phyloP scores from a whole-genome alignment of 2,113 vertebrate genomes.

The Neodon shergylaensis region DNA sequence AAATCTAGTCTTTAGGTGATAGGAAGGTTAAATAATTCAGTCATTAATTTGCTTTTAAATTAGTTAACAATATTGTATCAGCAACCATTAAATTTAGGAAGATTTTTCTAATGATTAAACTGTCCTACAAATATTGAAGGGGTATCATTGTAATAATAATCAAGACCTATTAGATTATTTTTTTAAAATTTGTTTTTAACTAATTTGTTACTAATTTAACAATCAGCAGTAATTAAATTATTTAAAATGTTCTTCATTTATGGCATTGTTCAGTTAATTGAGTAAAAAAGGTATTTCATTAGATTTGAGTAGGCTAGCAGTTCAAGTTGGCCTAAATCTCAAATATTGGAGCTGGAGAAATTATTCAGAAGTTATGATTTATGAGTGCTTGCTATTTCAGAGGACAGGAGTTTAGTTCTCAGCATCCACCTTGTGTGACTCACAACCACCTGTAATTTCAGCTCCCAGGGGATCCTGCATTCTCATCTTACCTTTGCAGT shows the following conservation, averaged over 20 bases:
- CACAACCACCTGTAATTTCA: background rate
- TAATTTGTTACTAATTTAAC: background rate
- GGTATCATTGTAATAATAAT: conserved; percentile 7
- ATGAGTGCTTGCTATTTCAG: background rate
- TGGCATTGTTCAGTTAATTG: conserved; percentile 23
- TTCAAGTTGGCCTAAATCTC: background rate
- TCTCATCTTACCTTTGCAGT: background rate
- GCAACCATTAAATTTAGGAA: conserved; percentile 32
- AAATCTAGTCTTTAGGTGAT: conserved; percentile 20
- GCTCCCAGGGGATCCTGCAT: background rate
- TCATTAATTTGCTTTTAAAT: background rate
- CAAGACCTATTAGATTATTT: conserved; percentile 48
- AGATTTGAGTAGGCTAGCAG: conserved; percentile 30
- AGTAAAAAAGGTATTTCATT: conserved; percentile 56
- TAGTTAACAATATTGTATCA: background rate
- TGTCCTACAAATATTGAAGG: background rate
- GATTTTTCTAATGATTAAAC: conserved; percentile 41
- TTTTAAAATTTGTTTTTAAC: background rate
- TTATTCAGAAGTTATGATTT: background rate
- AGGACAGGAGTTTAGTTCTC: background rate
- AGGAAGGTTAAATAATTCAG: background rate
- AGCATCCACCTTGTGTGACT: background rate
- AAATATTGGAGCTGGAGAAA: background rate
- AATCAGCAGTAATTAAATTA: background rate
- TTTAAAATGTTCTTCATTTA: conserved; percentile 42